Percentiles rank a stretch among this genome's conserved stretches.
phyloP scores from a whole-genome alignment of 2,113 vertebrate species.

The Dromiciops gliroides region DNA sequence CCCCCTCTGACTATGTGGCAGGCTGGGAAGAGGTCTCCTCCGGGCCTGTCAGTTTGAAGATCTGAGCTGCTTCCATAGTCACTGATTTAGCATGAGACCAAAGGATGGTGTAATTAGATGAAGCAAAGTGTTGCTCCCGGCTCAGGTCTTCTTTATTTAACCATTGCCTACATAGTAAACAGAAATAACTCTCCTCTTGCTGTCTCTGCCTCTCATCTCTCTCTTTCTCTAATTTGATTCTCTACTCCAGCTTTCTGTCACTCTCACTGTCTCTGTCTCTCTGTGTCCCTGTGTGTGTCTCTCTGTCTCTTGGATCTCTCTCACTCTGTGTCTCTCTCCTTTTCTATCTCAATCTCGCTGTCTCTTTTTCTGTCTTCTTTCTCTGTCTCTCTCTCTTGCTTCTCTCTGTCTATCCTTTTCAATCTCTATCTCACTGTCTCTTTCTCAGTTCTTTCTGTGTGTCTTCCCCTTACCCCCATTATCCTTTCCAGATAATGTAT shows the following conservation, averaged over 20 bases:
- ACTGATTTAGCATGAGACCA: conserved; percentile 82
- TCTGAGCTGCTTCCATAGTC: conserved; percentile 79
- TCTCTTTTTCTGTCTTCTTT: no score
- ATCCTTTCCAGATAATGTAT: conserved; percentile 78
- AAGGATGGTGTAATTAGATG: conserved; percentile 84
- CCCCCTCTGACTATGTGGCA: conserved; percentile 73
- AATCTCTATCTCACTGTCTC: conserved; percentile 32
- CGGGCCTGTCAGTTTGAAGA: conserved; percentile 70
- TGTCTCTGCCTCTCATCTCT: conserved; percentile 47
- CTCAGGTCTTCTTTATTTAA: conserved; percentile 84
- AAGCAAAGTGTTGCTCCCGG: conserved; percentile 77
- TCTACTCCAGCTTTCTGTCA: conserved; percentile 39
- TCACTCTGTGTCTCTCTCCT: no score
- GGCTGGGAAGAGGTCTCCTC: conserved; percentile 69
- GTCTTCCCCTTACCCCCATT: not conserved
- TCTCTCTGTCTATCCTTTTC: conserved; percentile 33
- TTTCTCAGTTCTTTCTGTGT: not conserved
- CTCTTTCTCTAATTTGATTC: no score
- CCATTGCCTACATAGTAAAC: conserved; percentile 71
- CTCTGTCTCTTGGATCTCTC: not conserved
- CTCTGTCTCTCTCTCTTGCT: no score
- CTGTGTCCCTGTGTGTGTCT: not conserved
- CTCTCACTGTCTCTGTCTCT: not conserved
- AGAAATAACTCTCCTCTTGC: conserved; percentile 63
- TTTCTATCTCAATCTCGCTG: no score